Base-by-base conservation (phyloP, 2,888 invertebrate genomes). In the Pocota personata region DNA sequence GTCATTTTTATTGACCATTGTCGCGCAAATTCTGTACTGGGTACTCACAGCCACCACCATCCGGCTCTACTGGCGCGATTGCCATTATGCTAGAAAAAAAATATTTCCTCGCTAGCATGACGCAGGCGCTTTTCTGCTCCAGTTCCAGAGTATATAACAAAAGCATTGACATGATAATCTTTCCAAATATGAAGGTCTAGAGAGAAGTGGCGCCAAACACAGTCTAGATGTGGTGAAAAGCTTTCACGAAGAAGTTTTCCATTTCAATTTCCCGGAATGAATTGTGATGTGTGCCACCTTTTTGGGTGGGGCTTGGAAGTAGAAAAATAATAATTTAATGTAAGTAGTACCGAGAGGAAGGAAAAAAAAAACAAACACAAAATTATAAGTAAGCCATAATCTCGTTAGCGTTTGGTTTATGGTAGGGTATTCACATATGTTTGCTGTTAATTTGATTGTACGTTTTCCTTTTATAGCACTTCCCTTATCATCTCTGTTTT, bases 341-440 rank as follows among this genome's bases (percentile, higher is more conserved):
- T 66, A 78, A 78, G 77, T 64, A 58, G 50, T 12, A 1, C 1
- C 21, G 21, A 27, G 19, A 32, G 6, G 10, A 58, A 50, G 12
- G 8, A 6, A 4, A 78, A 88, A 84, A 62, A 83, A 76, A 64
- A 52, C 50, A 78, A 82, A 69, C 64, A 69, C 57, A 69, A 37
- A 73, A 84, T 60, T 19, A 86, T 71, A 88, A 87, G 87, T 88
- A 87, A 88, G 75, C 77, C 46, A 14, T 82, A 82, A 77, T 82
- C 82, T 72, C 48, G 82, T 82, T 82, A 82, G 77, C 55, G 57
- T 60, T 52, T 60, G 35, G 43, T 64, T 75, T 75, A 64, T 35
- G 32, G 64, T 24, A 19, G 55, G 30, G 7, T 32, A 48, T 67
- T 21, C 27, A 27, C 37, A 67, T 37, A 24, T 64, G 48, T 66